Base-by-base conservation (phyloP, 2,113 vertebrate species). In the Macrotus californicus region DNA sequence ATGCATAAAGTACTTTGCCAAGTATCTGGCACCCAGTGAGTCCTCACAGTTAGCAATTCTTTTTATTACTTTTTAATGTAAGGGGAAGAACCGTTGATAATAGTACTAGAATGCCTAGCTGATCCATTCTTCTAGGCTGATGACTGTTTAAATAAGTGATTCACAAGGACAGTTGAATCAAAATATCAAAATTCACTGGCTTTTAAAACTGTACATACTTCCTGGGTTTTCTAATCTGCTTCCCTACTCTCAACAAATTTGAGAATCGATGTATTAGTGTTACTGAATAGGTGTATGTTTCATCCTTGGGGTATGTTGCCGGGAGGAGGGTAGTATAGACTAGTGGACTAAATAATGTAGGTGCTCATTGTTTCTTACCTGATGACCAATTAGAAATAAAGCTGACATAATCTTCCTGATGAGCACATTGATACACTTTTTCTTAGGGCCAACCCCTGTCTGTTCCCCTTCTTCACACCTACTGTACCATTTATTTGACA, bases 71-170 rank as follows among this genome's bases (percentile, higher is more conserved):
- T n/a, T 85, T 72, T 39, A 59, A 50, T 87, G 5, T 84, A 75
- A 56, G 43, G 39, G 79, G 36, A 46, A 75, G 67, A 89, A 69
- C 43, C 86, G 26, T 59, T 89, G 52, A 36, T 91, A 52, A 83
- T 76, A 31, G 14, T 77, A 75, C 56, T 85, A 75, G 41, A 85
- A 59, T 89, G 7, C 46, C 67, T 76, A 87, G 46, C 31, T 43
- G 50, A 80, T 64, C 39, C 4, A 7, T 80, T 64, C 46, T 22
- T 93, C 94, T 11, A 66, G 54, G 36, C 76, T 76, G 31, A 56
- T 67, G n/a, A 92, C 75, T 87, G n/a, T 81, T 41, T 87, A 41
- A 80, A 36, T 85, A n/a, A 94, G n/a, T 89, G 66, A 59, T 92
- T 96, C 61, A 86, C 26, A 95, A 70, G 64, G 91, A 77, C 13